Percentiles rank a stretch among this genome's conserved stretches.
These are phyloP conservation scores for Prietella phreatophila DNA, from an alignment of 2,113 vertebrate genomes.

Conservation along the genomic window DNA sequence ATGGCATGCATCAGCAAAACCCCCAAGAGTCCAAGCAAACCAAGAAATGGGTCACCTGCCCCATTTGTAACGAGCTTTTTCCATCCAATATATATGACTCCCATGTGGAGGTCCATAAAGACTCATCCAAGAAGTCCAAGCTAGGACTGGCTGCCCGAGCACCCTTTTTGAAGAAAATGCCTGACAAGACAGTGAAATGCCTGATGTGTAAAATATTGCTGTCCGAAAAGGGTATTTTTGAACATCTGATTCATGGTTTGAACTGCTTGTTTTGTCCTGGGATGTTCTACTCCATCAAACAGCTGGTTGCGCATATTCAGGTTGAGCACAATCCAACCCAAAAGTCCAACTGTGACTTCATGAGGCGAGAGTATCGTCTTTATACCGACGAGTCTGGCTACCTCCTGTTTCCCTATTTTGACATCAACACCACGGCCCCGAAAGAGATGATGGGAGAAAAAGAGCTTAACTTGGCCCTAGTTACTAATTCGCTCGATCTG, in stretches of 20 bases:
- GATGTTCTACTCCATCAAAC: constrained; percentile 85
- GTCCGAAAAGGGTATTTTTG: constrained; percentile 83
- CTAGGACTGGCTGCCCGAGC: constrained; percentile 82
- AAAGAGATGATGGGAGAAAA: constrained; percentile 83
- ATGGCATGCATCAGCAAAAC: constrained; percentile 62
- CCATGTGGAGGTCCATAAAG: constrained; percentile 87
- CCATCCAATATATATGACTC: constrained; percentile 91
- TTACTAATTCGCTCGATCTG: constrained; percentile 78
- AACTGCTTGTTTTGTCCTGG: constrained; percentile 88
- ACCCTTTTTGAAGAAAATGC: constrained; percentile 85
- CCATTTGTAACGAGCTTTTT: constrained; percentile 92
- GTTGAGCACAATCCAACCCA: constrained; percentile 78
- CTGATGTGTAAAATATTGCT: constrained; percentile 84
- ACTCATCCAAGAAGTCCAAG: constrained; percentile 54
- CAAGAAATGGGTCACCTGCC: constrained; percentile 96
- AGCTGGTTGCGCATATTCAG: constrained; percentile 82
- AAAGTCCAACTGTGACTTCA: constrained; percentile 81
- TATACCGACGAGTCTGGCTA: constrained; percentile 77
- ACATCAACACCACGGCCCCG: constrained; percentile 81
- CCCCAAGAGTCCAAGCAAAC: constrained; percentile 72
- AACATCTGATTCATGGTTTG: constrained; percentile 89
- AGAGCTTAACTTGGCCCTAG: constrained; percentile 85
- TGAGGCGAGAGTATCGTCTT: constrained; percentile 83
- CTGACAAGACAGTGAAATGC: constrained; percentile 86
- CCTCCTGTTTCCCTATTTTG: constrained; percentile 87